These are phyloP conservation scores for Drosophila gunungcola DNA, from an alignment of 1,140 invertebrate species.

Conservation along the genomic window DNA sequence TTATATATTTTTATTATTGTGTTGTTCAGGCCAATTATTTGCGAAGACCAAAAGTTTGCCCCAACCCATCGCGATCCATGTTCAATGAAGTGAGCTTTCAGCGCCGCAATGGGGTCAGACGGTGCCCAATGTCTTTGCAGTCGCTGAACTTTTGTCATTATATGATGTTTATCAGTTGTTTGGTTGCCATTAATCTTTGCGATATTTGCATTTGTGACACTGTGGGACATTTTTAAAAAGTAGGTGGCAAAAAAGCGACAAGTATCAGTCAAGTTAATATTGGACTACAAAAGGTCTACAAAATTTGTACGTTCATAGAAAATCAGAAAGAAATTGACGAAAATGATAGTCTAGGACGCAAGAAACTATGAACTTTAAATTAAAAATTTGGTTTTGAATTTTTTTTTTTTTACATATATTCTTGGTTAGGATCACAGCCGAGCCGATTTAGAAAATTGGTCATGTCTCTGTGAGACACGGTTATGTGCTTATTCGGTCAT, in stretches of 20 bases:
- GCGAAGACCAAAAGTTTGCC: slow-evolving; percentile 59
- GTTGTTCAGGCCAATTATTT: slow-evolving; percentile 70
- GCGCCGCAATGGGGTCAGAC: slow-evolving; percentile 33
- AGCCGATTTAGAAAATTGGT: too few species aligned
- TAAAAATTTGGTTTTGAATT: too few species aligned
- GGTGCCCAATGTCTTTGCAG: slow-evolving; percentile 65
- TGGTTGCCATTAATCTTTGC: slow-evolving; percentile 68
- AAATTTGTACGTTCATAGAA: too few species aligned
- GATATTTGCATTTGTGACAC: slow-evolving; percentile 2
- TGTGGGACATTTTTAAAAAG: background rate
- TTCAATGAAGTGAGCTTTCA: slow-evolving; percentile 67
- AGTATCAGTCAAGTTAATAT: too few species aligned
- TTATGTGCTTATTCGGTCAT: too few species aligned
- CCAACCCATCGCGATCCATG: slow-evolving; percentile 16
- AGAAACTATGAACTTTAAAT: too few species aligned
- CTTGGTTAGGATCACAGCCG: too few species aligned
- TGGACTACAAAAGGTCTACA: too few species aligned
- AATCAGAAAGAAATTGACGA: too few species aligned
- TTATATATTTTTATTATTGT: slow-evolving; percentile 79
- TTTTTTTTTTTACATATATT: too few species aligned
- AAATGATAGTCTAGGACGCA: too few species aligned
- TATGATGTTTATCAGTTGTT: slow-evolving; percentile 83
- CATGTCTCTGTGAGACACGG: too few species aligned
- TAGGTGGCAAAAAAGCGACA: background rate
- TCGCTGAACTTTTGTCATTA: slow-evolving; percentile 81